phyloP scores from a whole-genome alignment of 2,888 invertebrate genomes.

The Ptilodon capucinus region DNA sequence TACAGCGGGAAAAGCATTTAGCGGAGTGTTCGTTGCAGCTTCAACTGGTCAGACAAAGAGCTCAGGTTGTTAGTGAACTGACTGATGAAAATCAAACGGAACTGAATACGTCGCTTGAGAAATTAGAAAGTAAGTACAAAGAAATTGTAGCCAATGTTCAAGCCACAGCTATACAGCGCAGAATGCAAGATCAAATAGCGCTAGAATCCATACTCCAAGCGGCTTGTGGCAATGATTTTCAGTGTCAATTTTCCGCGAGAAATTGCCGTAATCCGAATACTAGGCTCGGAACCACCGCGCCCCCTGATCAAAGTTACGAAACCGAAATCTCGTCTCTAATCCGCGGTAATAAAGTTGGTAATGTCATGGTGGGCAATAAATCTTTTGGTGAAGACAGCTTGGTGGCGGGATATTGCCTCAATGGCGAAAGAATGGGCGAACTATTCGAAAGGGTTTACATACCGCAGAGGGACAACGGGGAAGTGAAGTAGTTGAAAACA shows the following conservation, averaged over 20 bases:
- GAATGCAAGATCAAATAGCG: slow-evolving; percentile 67
- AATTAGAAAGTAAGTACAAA: slow-evolving; percentile 70
- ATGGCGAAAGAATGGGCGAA: slow-evolving; percentile 61
- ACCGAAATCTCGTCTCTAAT: slow-evolving; percentile 48
- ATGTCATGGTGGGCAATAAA: slow-evolving; percentile 45
- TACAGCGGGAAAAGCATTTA: slow-evolving; percentile 67
- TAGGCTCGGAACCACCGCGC: too few relatives aligned
- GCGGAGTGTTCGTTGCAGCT: slow-evolving; percentile 65
- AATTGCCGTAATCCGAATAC: slow-evolving; percentile 43
- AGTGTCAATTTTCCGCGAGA: slow-evolving; percentile 41
- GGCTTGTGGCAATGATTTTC: slow-evolving; percentile 44
- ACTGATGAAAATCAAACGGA: slow-evolving; percentile 62
- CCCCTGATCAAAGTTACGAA: slow-evolving; percentile 36
- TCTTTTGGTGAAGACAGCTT: slow-evolving; percentile 53
- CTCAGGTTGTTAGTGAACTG: slow-evolving; percentile 61
- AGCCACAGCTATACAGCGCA: slow-evolving; percentile 68
- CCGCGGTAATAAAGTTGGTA: slow-evolving; percentile 50
- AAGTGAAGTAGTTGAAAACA: slow-evolving; percentile 34
- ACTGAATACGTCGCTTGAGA: slow-evolving; percentile 54
- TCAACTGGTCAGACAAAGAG: slow-evolving; percentile 62
- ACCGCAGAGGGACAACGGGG: slow-evolving; percentile 63
- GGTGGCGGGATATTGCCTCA: slow-evolving; percentile 55
- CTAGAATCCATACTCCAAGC: slow-evolving; percentile 65
- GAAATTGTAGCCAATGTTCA: slow-evolving; percentile 71
- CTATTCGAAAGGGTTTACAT: slow-evolving; percentile 66